phyloP scores from a whole-genome alignment of 2,888 invertebrate species.

The Geotrupes spiniger region DNA sequence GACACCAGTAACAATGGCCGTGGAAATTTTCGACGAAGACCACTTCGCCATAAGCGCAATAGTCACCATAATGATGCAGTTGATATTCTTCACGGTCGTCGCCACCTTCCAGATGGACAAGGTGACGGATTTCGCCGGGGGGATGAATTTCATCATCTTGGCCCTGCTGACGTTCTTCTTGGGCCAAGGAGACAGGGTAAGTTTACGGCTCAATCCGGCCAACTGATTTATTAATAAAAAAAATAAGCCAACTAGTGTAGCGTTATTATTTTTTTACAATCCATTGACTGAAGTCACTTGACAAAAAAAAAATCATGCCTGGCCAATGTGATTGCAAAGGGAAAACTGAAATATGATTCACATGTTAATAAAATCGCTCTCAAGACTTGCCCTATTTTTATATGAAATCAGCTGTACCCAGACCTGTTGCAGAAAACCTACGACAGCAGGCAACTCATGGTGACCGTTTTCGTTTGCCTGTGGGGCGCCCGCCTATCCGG shows the following conservation, averaged over 20 bases:
- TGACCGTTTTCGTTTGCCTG: constrained; percentile 80
- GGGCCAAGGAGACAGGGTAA: constrained; percentile 74
- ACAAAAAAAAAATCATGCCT: too few relatives aligned
- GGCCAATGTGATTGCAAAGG: too few relatives aligned
- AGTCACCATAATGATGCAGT: constrained; percentile 80
- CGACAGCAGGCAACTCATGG: constrained; percentile 87
- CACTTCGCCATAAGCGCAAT: constrained; percentile 85
- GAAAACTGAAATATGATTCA: not conserved
- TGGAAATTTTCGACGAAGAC: constrained; percentile 73
- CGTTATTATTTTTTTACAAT: not conserved
- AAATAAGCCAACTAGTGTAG: not conserved
- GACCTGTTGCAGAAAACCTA: constrained; percentile 61
- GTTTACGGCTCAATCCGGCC: not conserved
- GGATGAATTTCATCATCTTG: constrained; percentile 87
- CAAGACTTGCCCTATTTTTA: too few relatives aligned
- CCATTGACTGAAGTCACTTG: not conserved
- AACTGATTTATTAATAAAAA: not conserved
- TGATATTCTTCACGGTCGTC: constrained; percentile 84
- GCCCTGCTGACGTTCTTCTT: constrained; percentile 84
- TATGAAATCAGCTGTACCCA: too few relatives aligned
- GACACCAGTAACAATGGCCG: constrained; percentile 63
- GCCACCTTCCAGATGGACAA: constrained; percentile 86
- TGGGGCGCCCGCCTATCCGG: constrained; percentile 87
- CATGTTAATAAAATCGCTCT: not conserved
- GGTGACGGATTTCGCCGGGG: constrained; percentile 90